Evolutionary conservation across 2,797 vertebrate genomes (phyloP), one percentile per base, ranked within the genome.

Genomic region (Tragelaphus oryx): DNA sequence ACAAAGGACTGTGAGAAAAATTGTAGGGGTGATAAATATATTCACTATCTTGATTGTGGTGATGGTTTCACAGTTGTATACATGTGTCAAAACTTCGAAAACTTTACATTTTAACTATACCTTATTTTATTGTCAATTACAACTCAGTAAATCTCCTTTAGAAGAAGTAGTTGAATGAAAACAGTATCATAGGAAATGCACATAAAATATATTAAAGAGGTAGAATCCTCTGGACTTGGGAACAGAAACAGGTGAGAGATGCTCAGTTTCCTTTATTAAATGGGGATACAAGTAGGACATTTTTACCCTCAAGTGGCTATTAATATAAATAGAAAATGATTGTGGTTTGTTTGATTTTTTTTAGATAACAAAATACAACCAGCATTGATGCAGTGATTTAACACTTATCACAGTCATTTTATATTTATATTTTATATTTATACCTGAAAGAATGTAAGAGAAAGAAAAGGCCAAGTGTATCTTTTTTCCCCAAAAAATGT

Each of bases 291-390:
- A 75, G 41, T 57, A 55, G 87, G 65, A 52, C 24, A 30, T 20
- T 75, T 89, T 54, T 20, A 82, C 68, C 62, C 55, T 90, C 87
- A 75, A 46, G 71, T 59, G 22, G 37, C 57, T 87, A 88, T 26
- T 95, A 91, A 93, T 54, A 65, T 50, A 95, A 92, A 88, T 41
- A 54, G 22, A 84, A 93, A 95, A 93, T 85, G 37, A 71, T 22
- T 60, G 6, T 75, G 30, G 17, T 65, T 65, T 65, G n/a, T 76
- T 52, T 65, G 44, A 44, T 41, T 57, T 62, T 60, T 16, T 24
- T 30, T 57, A 81, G 10, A 33, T 76, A 89, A 85, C 52, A 65
- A 80, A 71, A 86, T 54, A 8, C 10, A 76, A 60, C 24, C 78
- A 65, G 26, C 18, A 79, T 79, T 48, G 59, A 16, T 84, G 22